Conservation (phyloP, 2,113 vertebrate species). For the Trematomus loennbergii region DNA sequence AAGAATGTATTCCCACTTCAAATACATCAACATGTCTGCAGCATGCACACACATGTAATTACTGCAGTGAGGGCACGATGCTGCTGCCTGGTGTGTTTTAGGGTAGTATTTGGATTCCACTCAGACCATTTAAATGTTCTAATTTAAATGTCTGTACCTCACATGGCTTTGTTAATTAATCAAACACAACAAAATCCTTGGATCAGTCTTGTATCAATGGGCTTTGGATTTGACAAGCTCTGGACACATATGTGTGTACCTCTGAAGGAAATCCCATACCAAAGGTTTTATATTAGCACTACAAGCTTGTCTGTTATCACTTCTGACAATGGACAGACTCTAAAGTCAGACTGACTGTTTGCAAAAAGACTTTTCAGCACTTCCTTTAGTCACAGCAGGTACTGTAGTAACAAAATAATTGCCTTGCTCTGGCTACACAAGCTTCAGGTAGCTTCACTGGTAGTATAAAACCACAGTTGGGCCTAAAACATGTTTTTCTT, state of each 20-base stretch:
- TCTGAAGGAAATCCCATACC: neutral
- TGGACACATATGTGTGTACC: neutral
- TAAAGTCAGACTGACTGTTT: neutral
- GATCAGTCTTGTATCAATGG: neutral
- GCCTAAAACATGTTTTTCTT: neutral
- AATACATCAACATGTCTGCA: too few relatives aligned
- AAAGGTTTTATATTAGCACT: neutral
- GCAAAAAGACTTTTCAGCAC: neutral
- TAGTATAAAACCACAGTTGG: neutral
- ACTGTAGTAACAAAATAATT: neutral
- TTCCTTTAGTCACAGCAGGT: neutral
- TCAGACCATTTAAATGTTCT: neutral
- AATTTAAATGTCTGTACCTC: neutral
- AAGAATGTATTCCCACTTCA: too few relatives aligned
- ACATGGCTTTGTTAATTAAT: neutral
- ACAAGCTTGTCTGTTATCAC: neutral
- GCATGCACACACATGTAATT: too few relatives aligned
- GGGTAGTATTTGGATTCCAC: neutral
- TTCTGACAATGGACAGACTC: neutral
- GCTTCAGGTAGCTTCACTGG: neutral
- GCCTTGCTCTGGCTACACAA: neutral
- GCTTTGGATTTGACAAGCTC: neutral
- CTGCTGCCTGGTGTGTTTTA: too few relatives aligned
- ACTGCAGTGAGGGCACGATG: too few relatives aligned
- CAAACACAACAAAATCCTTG: neutral